phyloP scores from a whole-genome alignment of 2,113 vertebrate species.

The Thunnus thynnus region DNA sequence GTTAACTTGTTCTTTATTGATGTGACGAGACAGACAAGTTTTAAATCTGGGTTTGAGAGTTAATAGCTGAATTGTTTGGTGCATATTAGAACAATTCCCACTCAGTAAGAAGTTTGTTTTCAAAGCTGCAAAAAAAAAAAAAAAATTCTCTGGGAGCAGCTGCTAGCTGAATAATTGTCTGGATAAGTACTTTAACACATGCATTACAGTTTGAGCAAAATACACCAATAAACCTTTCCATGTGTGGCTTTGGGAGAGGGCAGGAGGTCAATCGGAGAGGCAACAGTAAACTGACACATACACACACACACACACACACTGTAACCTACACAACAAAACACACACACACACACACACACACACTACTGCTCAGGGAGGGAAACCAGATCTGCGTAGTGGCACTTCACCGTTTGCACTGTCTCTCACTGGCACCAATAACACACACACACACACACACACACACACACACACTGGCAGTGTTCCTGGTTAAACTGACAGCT shows the following conservation, averaged over 20 bases:
- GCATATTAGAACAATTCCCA: not conserved
- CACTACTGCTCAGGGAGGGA: slow-evolving; percentile 46
- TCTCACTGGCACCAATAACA: slow-evolving; percentile 59
- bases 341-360: slow-evolving; percentile 7
- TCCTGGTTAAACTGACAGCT: slow-evolving; percentile 77
- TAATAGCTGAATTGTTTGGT: not conserved
- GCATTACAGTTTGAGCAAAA: slow-evolving; percentile 18
- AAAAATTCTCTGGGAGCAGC: not conserved
- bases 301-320: not conserved
- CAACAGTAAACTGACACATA: slow-evolving; percentile 13
- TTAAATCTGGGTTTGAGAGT: not conserved
- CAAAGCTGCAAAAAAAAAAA: not conserved
- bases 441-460: slow-evolving; percentile 22
- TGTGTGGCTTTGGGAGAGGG: slow-evolving; percentile 12
- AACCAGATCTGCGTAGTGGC: slow-evolving; percentile 70
- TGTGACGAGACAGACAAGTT: too few species aligned
- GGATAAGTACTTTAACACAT: slow-evolving; percentile 1
- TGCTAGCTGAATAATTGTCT: not conserved
- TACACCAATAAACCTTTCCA: not conserved
- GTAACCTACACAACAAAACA: not conserved
- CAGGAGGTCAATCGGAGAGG: slow-evolving; percentile 25
- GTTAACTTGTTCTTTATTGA: too few species aligned
- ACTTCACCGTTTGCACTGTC: slow-evolving; percentile 65
- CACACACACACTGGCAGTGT: slow-evolving; percentile 59
- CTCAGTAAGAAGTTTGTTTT: not conserved